Percentiles rank a stretch among this genome's conserved stretches.
Conservation (phyloP, 1,140 invertebrate genomes). For the Atta cephalotes region DNA sequence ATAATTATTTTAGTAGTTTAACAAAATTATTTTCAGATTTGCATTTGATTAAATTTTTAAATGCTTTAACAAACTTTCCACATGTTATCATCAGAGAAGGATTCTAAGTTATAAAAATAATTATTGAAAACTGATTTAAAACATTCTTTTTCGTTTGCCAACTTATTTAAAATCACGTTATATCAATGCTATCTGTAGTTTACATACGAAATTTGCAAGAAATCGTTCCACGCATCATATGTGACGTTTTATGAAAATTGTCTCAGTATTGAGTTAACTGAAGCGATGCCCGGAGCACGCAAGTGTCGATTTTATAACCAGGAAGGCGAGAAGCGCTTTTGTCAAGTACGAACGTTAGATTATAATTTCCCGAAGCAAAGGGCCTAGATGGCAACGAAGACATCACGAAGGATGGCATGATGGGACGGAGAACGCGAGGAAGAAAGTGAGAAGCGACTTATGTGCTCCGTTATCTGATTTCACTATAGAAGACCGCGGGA, state of each 20-base stretch:
- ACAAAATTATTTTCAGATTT: too few species aligned
- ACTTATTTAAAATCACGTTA: background rate
- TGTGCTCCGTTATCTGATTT: slow-evolving; percentile 64
- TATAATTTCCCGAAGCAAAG: slow-evolving; percentile 68
- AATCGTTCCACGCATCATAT: background rate
- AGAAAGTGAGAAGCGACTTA: slow-evolving; percentile 53
- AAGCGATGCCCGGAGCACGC: background rate
- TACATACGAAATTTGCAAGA: background rate
- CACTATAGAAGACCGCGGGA: slow-evolving; percentile 69
- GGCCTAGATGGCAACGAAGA: background rate
- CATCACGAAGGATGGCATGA: background rate
- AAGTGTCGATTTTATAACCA: slow-evolving; percentile 60
- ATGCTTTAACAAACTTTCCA: too few species aligned
- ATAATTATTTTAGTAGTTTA: too few species aligned
- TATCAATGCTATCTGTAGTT: background rate
- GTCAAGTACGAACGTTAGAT: slow-evolving; percentile 55
- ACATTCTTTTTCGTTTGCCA: background rate
- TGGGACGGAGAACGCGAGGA: slow-evolving; percentile 24
- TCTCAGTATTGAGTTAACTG: slow-evolving; percentile 59
- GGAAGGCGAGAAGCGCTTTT: slow-evolving; percentile 30
- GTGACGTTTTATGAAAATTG: slow-evolving; percentile 65
- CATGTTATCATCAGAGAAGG: background rate
- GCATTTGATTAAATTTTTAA: too few species aligned
- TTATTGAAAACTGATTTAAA: background rate
- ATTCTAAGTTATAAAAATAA: background rate